Conservation (phyloP, 2,113 vertebrate species). For the Salminus brasiliensis region DNA sequence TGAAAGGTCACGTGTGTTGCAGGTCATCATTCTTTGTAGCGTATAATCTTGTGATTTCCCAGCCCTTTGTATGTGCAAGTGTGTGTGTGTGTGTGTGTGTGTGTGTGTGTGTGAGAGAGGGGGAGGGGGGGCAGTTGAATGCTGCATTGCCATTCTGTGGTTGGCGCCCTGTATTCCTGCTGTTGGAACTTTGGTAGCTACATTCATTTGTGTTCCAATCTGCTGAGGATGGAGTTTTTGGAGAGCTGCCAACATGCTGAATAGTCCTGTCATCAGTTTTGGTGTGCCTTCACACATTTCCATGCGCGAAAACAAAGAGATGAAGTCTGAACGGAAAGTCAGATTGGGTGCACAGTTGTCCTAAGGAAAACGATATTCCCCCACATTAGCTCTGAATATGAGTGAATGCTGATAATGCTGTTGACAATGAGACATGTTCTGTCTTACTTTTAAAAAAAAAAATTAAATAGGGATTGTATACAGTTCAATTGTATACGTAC, state of each 20-base stretch:
- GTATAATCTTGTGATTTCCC: no score
- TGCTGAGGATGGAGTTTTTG: neutral
- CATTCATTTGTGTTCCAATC: neutral
- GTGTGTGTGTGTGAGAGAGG: no score
- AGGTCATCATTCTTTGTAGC: no score
- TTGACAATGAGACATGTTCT: no score
- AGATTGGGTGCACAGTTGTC: neutral
- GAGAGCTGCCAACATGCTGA: neutral
- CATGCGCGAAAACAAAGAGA: neutral
- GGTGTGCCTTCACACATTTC: neutral
- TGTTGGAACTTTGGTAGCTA: neutral
- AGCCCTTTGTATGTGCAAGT: no score
- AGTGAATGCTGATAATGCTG: neutral
- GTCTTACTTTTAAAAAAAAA: no score
- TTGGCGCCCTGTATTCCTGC: neutral
- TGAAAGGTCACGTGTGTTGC: no score
- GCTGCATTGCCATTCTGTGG: neutral
- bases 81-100: no score
- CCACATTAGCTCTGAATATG: neutral
- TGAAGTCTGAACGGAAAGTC: neutral
- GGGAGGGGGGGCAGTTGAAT: no score
- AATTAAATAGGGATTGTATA: no score
- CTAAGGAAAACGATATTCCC: neutral
- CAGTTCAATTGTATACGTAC: no score
- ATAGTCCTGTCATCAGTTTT: constrained; percentile 7